phyloP scores from a whole-genome alignment of 1,140 invertebrate genomes.

The Hetaerina americana region DNA sequence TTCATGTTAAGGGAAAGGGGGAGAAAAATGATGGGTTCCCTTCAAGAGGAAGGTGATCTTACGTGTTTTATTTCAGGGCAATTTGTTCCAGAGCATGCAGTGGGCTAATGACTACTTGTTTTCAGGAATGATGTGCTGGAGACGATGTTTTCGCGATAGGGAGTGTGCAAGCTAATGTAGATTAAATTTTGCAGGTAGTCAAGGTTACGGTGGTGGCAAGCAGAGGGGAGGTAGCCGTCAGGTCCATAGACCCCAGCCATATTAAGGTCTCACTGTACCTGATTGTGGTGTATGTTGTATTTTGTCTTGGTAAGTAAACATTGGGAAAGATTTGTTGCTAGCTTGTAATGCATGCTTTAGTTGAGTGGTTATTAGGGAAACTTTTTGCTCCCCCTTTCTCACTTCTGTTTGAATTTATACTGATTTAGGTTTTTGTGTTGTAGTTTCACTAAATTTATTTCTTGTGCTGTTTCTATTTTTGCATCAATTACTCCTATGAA shows the following conservation, averaged over 20 bases:
- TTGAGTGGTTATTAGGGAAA: slow-evolving; percentile 4
- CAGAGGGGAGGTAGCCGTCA: slow-evolving; percentile 47
- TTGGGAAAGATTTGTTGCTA: neutral
- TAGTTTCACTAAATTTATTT: neutral
- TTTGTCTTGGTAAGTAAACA: slow-evolving; percentile 16
- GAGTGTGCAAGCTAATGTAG: slow-evolving; percentile 2
- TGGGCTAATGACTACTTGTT: neutral
- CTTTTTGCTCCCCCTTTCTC: slow-evolving; percentile 4
- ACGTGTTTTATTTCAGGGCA: neutral
- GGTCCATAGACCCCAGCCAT: slow-evolving; percentile 64
- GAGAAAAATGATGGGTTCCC: slow-evolving; percentile 1
- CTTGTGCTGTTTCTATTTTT: neutral
- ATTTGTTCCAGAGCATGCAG: neutral
- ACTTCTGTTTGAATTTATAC: slow-evolving; percentile 8
- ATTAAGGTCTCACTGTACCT: slow-evolving; percentile 34
- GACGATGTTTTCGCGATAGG: neutral
- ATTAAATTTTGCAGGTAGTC: slow-evolving; percentile 9
- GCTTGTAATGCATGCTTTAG: slow-evolving; percentile 1
- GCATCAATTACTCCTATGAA: neutral
- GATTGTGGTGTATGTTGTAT: slow-evolving; percentile 15
- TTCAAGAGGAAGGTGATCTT: slow-evolving; percentile 4
- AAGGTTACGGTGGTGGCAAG: slow-evolving; percentile 41
- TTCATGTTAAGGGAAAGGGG: neutral
- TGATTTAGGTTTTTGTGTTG: slow-evolving; percentile 6
- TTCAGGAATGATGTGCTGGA: neutral